A percentile compares a stretch with the other conserved stretches of the same genome.
These are phyloP conservation scores for Mastomys coucha DNA, from an alignment of 2,113 vertebrate genomes.

Conservation along the genomic window DNA sequence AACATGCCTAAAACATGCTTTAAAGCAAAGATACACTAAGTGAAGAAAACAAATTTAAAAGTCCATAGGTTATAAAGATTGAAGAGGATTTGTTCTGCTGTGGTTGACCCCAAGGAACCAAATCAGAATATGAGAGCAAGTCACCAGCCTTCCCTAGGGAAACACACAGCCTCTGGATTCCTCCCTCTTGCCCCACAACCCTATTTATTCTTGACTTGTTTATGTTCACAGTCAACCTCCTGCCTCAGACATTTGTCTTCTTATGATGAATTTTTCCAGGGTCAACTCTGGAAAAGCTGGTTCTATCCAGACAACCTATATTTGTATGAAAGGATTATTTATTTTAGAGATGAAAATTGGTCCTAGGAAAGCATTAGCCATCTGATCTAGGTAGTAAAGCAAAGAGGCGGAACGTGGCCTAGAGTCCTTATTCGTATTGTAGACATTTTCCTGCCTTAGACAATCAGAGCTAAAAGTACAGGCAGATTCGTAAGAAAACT, in stretches of 20 bases:
- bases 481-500: neutral
- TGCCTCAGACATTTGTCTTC: neutral
- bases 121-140: neutral
- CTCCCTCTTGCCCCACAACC: accelerated
- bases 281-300: neutral
- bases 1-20: constrained; percentile 15
- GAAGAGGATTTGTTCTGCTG: neutral
- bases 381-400: neutral
- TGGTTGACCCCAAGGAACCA: neutral
- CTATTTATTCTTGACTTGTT: neutral
- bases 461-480: constrained; percentile 8
- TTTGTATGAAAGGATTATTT: neutral
- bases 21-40: constrained; percentile 14
- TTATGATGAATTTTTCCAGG: neutral
- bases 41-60: constrained; percentile 23
- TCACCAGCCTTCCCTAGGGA: neutral
- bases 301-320: neutral
- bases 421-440: neutral
- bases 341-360: constrained; percentile 20
- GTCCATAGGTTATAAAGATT: neutral
- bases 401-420: neutral
- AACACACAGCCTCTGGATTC: neutral
- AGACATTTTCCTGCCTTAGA: neutral
- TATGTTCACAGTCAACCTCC: neutral
- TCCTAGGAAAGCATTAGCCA: neutral